These are phyloP conservation scores for Heliconius melpomene DNA, from an alignment of 1,140 invertebrate species.

Conservation along the genomic window DNA sequence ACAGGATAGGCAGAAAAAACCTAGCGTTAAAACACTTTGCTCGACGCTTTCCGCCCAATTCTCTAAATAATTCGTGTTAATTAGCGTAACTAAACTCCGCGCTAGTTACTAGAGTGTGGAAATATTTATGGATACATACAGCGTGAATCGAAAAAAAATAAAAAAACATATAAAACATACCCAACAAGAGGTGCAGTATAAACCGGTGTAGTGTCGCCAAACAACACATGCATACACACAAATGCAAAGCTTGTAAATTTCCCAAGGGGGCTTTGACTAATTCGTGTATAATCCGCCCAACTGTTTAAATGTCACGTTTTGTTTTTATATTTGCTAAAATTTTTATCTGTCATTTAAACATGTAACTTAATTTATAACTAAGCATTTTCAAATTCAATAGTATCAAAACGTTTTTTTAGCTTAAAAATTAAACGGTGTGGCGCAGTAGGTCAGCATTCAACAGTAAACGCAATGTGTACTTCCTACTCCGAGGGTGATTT, in stretches of 20 bases:
- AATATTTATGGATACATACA: too few relatives aligned
- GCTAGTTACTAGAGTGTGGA: too few relatives aligned
- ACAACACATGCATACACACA: too few relatives aligned
- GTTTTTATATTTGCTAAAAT: neutral
- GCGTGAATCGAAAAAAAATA: too few relatives aligned
- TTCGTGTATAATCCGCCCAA: constrained; percentile 16
- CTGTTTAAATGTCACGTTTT: constrained; percentile 11
- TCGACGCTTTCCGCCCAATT: too few relatives aligned
- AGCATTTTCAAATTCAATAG: neutral
- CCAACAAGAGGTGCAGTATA: too few relatives aligned
- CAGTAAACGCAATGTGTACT: neutral
- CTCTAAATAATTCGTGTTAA: too few relatives aligned
- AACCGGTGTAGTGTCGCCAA: too few relatives aligned
- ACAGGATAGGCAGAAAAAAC: too few relatives aligned
- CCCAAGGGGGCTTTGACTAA: neutral
- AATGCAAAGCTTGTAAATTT: neutral
- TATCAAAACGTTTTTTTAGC: neutral
- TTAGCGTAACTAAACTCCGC: too few relatives aligned
- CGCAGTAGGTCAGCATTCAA: neutral
- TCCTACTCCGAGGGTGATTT: neutral
- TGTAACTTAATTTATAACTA: neutral
- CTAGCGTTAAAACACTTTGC: too few relatives aligned
- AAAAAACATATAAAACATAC: too few relatives aligned
- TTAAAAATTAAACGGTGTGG: neutral
- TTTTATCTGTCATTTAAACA: neutral